Conservation (phyloP, 2,113 vertebrate genomes). For the Zingel zingel region DNA sequence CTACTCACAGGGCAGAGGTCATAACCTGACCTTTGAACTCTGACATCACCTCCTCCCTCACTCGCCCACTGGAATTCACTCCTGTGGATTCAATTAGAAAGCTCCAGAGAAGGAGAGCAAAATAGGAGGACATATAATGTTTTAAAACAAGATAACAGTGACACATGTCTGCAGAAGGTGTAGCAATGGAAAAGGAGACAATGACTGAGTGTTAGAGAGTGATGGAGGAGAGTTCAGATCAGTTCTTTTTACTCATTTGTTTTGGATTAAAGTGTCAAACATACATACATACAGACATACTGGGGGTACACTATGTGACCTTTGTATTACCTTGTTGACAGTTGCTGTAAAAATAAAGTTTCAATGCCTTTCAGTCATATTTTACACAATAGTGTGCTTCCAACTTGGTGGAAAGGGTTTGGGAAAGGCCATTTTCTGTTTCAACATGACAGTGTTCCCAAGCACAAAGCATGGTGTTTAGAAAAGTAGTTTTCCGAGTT, state of each 20-base stretch:
- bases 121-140: conserved; percentile 17
- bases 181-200: conserved; percentile 27
- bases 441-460: not conserved
- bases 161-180: conserved; percentile 58
- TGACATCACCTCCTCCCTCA: conserved; percentile 50
- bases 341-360: not conserved
- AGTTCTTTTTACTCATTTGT: conserved; percentile 22
- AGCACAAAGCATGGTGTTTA: not conserved
- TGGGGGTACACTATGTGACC: not conserved
- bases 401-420: not conserved
- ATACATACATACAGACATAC: not conserved
- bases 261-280: conserved; percentile 13
- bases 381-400: not conserved
- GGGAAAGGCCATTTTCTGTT: not conserved
- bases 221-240: conserved; percentile 3
- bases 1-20: conserved; percentile 61
- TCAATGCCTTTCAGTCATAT: not conserved
- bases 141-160: conserved; percentile 63
- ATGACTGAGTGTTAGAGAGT: conserved; percentile 13
- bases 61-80: conserved; percentile 71
- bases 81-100: conserved; percentile 78
- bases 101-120: conserved; percentile 15
- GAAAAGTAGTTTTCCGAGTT: not conserved
- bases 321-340: not conserved
- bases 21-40: conserved; percentile 67